Conservation (phyloP, 2,113 vertebrate species). For the Forbesichthys agassizii region DNA sequence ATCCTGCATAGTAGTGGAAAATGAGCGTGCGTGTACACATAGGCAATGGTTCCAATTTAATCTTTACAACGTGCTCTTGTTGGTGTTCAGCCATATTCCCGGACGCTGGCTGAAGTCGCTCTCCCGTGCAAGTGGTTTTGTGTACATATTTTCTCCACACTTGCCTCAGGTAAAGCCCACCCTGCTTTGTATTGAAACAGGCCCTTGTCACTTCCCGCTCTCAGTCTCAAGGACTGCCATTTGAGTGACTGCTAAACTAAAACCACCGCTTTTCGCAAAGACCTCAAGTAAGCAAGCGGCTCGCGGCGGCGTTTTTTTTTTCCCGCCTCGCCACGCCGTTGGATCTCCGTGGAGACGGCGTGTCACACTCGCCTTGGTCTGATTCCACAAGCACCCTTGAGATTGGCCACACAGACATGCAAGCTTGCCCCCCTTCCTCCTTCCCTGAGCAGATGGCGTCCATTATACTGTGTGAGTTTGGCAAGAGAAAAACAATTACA, state of each 20-base stretch:
- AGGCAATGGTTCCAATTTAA: slow-evolving; percentile 24
- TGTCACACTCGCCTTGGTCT: slow-evolving; percentile 49
- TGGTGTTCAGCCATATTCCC: slow-evolving; percentile 7
- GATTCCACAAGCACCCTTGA: slow-evolving; percentile 64
- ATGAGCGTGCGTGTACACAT: neutral
- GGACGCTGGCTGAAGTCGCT: no score
- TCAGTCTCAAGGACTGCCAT: slow-evolving; percentile 42
- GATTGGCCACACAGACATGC: slow-evolving; percentile 53
- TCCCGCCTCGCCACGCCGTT: slow-evolving; percentile 19
- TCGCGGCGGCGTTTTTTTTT: slow-evolving; percentile 16
- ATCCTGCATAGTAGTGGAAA: no score
- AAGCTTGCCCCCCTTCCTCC: slow-evolving; percentile 13
- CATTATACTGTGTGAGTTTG: slow-evolving; percentile 52
- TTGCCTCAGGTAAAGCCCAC: slow-evolving; percentile 26
- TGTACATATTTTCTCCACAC: slow-evolving; percentile 40
- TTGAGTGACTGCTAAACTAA: slow-evolving; percentile 45
- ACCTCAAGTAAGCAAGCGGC: slow-evolving; percentile 48
- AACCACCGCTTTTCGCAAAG: slow-evolving; percentile 41
- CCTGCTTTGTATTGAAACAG: slow-evolving; percentile 39
- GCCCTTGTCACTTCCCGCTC: slow-evolving; percentile 27
- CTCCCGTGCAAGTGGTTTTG: slow-evolving; percentile 35
- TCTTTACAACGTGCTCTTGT: slow-evolving; percentile 28
- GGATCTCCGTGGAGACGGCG: slow-evolving; percentile 39
- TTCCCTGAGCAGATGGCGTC: slow-evolving; percentile 36
- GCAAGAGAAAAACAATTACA: slow-evolving; percentile 46